Evolutionary conservation across 1,140 invertebrate species (phyloP), one percentile per base, ranked within the genome.

Genomic region (Reticulitermes speratus): DNA sequence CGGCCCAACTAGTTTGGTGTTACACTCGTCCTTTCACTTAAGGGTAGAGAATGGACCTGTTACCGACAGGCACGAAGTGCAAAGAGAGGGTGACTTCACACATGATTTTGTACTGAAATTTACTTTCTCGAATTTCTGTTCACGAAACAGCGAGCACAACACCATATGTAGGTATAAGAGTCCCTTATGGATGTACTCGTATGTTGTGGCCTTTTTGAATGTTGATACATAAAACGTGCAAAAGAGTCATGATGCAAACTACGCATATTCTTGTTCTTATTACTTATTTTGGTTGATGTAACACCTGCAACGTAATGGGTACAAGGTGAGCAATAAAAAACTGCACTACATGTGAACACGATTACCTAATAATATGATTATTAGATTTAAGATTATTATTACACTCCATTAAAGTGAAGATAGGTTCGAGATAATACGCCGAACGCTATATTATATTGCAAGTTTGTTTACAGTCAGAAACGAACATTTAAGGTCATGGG

Each of bases 251-350:
- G 59, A 65, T 65, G 59, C 25, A 65, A 65, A n/a, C 59, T 9
- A 23, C 9, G 7, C 25, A 7, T 0, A 65, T 65, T 65, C 25
- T 65, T 48, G 7, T 65, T 65, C 3, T 65, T 65, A 12, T n/a
- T n/a, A 12, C 19, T 65, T 75, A 25, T 75, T 75, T 75, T 75
- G n/a, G 65, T 75, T 75, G 25, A 75, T 21, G 52, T 21, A 55
- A 55, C 65, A 30, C 9, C 25, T 9, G n/a, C 25, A 75, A 30
- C 25, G n/a, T 75, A 75, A 75, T 30, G 65, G n/a, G 25, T 75
- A 75, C 65, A 75, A 75, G 65, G 65, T 75, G 65, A 75, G 65
- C 65, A 75, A 75, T 25, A 75, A 75, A 75, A 30, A 30, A 25
- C 12, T 8, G 7, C 14, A 59, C 55, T 23, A 59, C 14, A 59